Base-by-base conservation (phyloP, 2,888 invertebrate species). In the Mythimna albipuncta region DNA sequence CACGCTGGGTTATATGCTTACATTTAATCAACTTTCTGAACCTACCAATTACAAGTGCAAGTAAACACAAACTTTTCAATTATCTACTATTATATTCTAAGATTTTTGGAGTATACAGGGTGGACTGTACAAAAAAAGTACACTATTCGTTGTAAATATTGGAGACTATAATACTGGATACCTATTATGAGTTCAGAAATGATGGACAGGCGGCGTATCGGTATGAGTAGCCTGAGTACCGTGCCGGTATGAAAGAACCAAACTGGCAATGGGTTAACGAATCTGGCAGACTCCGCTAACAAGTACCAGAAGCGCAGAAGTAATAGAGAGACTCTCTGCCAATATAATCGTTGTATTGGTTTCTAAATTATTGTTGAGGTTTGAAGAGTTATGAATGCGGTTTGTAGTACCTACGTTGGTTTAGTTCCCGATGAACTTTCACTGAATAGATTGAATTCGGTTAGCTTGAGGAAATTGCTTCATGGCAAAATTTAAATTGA, bases 381-480 rank as follows among this genome's bases (percentile, higher is more conserved):
- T 32, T 32, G 41, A 63, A 35, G 57, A 7, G 7, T 35, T 50
- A 44, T 44, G n/a, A 65, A 13, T 52, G 52, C n/a, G 54, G 65
- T 63, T 55, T 21, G 13, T 13, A 26, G 26, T 54, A 6, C 71
- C 6, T 16, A 47, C 16, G 59, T 79, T 77, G 55, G 61, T 64
- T 79, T 64, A 77, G 72, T 66, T 11, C 10, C 11, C 38, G 41
- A 21, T 61, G 52, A 44, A 59, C 44, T 71, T 59, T 21, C 35
- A 64, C 44, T 47, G 41, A 47, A 75, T 75, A 57, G 35, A 73
- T 77, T 52, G 26, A 61, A 67, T 61, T 58, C 54, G 65, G 50
- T 62, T n/a, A 32, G 54, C 41, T 26, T 26, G 32, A 59, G 35
- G n/a, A 67, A 41, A 52, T 52, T 52, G 41, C 7, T 13, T 41